These are phyloP conservation scores for Barypeithes pellucidus DNA, from an alignment of 2,888 invertebrate species.

Conservation along the genomic window DNA sequence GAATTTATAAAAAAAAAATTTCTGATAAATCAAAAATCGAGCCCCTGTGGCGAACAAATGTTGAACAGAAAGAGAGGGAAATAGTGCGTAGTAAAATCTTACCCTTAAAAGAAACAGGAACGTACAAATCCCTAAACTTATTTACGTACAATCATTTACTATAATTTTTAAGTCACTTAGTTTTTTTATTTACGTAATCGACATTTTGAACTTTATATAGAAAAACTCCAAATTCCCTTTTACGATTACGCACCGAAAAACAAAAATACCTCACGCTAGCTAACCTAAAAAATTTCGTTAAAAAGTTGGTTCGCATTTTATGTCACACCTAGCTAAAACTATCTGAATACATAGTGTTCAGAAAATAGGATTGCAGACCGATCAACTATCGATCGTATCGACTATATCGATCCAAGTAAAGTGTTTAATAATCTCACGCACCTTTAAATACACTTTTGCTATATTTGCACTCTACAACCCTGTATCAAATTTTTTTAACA, in stretches of 20 bases:
- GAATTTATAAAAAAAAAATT: constrained; percentile 41
- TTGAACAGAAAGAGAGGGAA: constrained; percentile 51
- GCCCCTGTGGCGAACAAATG: constrained; percentile 57
- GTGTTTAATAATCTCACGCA: constrained; percentile 30
- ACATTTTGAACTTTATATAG: constrained; percentile 30
- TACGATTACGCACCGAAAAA: constrained; percentile 27
- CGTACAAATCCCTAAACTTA: constrained; percentile 44
- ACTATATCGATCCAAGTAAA: constrained; percentile 23
- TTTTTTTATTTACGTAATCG: constrained; percentile 40
- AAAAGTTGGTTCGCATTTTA: constrained; percentile 48
- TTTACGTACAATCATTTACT: constrained; percentile 46
- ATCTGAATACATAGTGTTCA: constrained; percentile 48
- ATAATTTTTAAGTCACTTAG: constrained; percentile 44
- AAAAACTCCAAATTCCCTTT: constrained; percentile 21
- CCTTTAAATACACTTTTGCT: constrained; percentile 34
- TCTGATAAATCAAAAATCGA: constrained; percentile 59
- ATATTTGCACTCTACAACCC: constrained; percentile 53
- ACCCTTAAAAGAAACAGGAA: constrained; percentile 33
- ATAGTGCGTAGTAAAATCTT: constrained; percentile 43
- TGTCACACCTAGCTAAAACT: constrained; percentile 34
- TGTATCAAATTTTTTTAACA: constrained; percentile 48
- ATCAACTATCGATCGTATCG: constrained; percentile 16
- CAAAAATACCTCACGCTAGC: constrained; percentile 30
- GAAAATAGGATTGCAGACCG: constrained; percentile 28
- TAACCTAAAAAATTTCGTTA: constrained; percentile 48